Base-by-base conservation (phyloP, 1,140 invertebrate genomes). In the Nymphalis io region DNA sequence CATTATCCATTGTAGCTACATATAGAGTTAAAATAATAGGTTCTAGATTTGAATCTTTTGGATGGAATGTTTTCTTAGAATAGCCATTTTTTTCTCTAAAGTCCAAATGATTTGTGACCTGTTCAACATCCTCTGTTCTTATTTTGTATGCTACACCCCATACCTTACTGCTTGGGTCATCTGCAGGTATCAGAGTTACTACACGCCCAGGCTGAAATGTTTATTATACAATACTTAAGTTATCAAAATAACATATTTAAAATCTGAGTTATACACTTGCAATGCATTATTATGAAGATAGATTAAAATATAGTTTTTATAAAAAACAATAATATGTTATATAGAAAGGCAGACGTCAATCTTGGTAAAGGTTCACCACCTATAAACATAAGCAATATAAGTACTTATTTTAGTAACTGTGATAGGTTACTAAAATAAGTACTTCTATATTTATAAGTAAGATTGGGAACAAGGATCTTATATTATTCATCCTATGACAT, bases 131-230 rank as follows among this genome's bases (percentile, higher is more conserved):
- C 39, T 94, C 85, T 0, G 92, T 79, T 2, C 93, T 92, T 80
- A 99, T 98, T 90, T 96, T 95, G 88, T 98, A 99, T 0, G 97
- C 98, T 15, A 98, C 93, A 44, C 98, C 98, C 95, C 97, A 99
- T 0, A 99, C 98, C 80, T 69, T 70, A 73, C 92, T 93, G 84
- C 95, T 93, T 53, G 94, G 84, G 81, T 95, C 90, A 6, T 93
- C 88, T 3, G 95, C 94, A 38, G 94, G 93, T 61, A 98, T 85
- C 39, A 98, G 88, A 0, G 98, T 98, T 0, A 98, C 97, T 38
- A 98, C 97, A 80, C 98, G 92, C 1, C 98, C 98, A 55, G 98
- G 98, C 95, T 97, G 86, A 69, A 95, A 72, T 58, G 55, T 20
- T 53, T 60, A 48, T 33, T 33, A 27, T 27, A 27, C n/a, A n/a